Evolutionary conservation across 2,113 vertebrate species (phyloP).

Genomic region (Hydrolagus affinis): DNA sequence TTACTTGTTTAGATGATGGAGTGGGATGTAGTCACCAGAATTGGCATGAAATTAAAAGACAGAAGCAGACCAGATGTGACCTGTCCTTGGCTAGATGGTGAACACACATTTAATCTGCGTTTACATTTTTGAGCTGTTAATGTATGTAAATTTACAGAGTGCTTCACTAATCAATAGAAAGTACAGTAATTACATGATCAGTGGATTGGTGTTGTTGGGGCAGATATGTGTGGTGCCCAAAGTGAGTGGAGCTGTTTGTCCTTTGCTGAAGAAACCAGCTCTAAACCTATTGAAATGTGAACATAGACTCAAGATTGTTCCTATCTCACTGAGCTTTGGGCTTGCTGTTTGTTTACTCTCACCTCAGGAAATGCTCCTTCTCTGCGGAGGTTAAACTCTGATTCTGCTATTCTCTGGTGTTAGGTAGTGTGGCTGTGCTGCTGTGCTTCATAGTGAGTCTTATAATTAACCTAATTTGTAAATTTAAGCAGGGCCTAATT

Average conservation of each 20-base stretch:
- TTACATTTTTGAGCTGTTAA: background rate
- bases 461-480: conserved; percentile 3
- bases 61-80: too few species aligned
- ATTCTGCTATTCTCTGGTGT: background rate
- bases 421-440: background rate
- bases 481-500: background rate
- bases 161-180: background rate
- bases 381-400: background rate
- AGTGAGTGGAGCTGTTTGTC: background rate
- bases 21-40: too few species aligned
- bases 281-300: too few species aligned
- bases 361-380: too few species aligned
- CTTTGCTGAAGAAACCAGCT: background rate
- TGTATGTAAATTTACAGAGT: background rate
- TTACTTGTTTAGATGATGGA: too few species aligned
- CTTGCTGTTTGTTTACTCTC: too few species aligned
- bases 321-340: too few species aligned
- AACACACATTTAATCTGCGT: background rate
- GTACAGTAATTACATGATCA: background rate
- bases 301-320: too few species aligned
- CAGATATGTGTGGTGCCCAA: background rate
- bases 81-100: too few species aligned
- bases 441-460: background rate
- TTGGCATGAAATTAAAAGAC: too few species aligned
- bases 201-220: background rate